Conservation (phyloP, 2,888 invertebrate genomes). For the Pyrrhia umbra region DNA sequence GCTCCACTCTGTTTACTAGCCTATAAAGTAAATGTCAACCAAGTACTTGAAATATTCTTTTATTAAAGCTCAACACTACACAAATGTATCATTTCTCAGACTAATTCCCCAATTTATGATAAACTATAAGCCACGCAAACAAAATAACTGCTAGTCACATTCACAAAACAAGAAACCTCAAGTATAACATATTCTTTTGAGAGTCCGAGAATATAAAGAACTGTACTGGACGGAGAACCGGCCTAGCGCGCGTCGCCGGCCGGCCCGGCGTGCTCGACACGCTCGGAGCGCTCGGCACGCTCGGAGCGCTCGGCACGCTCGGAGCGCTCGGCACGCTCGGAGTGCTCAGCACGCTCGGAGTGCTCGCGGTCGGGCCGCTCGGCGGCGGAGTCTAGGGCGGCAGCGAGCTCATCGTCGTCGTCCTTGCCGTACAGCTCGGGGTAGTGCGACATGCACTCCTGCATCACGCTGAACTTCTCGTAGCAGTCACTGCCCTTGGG, state of each 20-base stretch:
- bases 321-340: conserved; percentile 9
- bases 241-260: conserved; percentile 12
- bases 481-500: conserved; percentile 98
- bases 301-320: conserved; percentile 2
- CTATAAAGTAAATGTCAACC: too few relatives aligned
- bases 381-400: conserved; percentile 57
- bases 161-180: neutral
- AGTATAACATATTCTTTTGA: too few relatives aligned
- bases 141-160: neutral
- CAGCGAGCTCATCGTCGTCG: conserved; percentile 88
- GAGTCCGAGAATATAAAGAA: neutral
- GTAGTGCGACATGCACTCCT: conserved; percentile 96
- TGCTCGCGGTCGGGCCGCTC: conserved; percentile 73
- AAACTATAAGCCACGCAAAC: neutral
- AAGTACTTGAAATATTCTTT: neutral
- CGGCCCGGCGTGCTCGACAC: conserved; percentile 6
- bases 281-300: neutral
- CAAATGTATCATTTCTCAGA: neutral
- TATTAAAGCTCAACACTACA: neutral
- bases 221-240: neutral
- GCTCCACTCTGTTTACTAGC: too few relatives aligned
- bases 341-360: conserved; percentile 89
- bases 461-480: conserved; percentile 97
- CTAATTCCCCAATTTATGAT: neutral
- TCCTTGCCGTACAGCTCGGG: conserved; percentile 95